Percentiles rank a stretch among this genome's conserved stretches.
These are phyloP conservation scores for Trypoxylon attenuatum DNA, from an alignment of 2,888 invertebrate species.

Conservation along the genomic window DNA sequence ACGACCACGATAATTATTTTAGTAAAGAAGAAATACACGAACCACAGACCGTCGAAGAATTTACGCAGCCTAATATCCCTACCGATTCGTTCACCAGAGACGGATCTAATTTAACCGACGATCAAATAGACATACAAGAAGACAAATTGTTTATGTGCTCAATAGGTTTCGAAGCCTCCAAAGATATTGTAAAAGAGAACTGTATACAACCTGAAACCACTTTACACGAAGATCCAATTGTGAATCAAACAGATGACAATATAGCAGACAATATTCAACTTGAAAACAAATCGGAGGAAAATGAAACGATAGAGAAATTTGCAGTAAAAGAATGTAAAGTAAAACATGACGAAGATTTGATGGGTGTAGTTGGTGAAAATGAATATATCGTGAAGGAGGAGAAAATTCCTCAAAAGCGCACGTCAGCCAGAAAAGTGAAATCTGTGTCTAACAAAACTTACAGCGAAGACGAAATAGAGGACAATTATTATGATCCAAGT, in stretches of 20 bases:
- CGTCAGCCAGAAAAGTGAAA: conserved; percentile 61
- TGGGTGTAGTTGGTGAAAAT: conserved; percentile 28
- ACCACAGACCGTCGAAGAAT: conserved; percentile 46
- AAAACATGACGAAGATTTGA: conserved; percentile 38
- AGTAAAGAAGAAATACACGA: conserved; percentile 65
- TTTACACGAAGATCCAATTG: conserved; percentile 21
- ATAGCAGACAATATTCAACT: conserved; percentile 26
- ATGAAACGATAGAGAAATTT: conserved; percentile 12
- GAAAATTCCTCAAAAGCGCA: conserved; percentile 55
- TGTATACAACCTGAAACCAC: conserved; percentile 21
- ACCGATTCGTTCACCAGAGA: conserved; percentile 45
- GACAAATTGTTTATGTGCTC: conserved; percentile 60
- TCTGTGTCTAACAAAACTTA: conserved; percentile 54
- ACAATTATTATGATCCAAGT: conserved; percentile 56
- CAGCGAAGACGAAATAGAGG: conserved; percentile 60
- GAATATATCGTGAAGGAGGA: conserved; percentile 45
- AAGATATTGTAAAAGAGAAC: conserved; percentile 42
- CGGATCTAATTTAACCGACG: conserved; percentile 27
- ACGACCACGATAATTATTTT: conserved; percentile 61
- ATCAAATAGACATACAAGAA: conserved; percentile 44
- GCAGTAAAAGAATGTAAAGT: conserved; percentile 23
- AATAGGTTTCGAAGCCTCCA: conserved; percentile 51
- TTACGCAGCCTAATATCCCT: conserved; percentile 36
- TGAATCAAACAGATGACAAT: conserved; percentile 15
- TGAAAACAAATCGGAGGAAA: conserved; percentile 30